These are phyloP conservation scores for Lasioglossum lativentre DNA, from an alignment of 2,888 invertebrate genomes.

Conservation along the genomic window DNA sequence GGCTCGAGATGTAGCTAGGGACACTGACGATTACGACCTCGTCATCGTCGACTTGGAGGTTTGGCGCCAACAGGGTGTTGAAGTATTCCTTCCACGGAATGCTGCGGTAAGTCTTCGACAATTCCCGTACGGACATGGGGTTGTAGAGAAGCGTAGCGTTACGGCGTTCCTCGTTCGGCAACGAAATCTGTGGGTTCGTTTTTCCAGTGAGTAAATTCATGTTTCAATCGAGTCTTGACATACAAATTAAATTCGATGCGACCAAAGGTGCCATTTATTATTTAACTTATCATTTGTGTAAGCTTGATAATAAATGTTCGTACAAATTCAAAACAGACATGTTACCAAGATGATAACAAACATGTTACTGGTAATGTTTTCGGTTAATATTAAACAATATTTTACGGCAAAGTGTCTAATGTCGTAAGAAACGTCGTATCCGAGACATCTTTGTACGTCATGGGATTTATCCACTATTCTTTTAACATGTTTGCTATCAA, in stretches of 20 bases:
- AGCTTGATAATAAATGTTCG: too few species aligned
- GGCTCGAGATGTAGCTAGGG: conserved; percentile 91
- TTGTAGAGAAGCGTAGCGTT: conserved; percentile 97
- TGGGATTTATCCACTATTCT: not conserved
- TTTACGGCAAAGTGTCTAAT: not conserved
- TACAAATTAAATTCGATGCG: not conserved
- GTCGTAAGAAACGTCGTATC: not conserved
- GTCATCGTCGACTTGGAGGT: conserved; percentile 87
- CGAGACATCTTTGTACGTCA: not conserved
- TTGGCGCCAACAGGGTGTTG: conserved; percentile 90
- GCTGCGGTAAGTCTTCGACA: conserved; percentile 91
- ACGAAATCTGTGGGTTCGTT: conserved; percentile 71
- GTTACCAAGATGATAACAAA: not conserved
- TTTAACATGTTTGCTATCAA: not conserved
- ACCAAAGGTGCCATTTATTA: not conserved
- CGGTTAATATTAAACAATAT: not conserved
- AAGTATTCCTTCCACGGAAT: conserved; percentile 94
- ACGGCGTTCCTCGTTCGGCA: conserved; percentile 94
- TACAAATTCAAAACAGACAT: not conserved
- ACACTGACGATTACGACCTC: conserved; percentile 95
- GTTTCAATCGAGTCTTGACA: not conserved
- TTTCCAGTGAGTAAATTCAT: not conserved
- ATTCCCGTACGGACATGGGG: conserved; percentile 92
- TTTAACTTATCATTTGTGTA: too few species aligned
- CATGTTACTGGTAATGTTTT: not conserved